Percentiles rank a stretch among this genome's conserved stretches.
Conservation (phyloP, 2,888 invertebrate species). For the Spilosoma lubricipeda region DNA sequence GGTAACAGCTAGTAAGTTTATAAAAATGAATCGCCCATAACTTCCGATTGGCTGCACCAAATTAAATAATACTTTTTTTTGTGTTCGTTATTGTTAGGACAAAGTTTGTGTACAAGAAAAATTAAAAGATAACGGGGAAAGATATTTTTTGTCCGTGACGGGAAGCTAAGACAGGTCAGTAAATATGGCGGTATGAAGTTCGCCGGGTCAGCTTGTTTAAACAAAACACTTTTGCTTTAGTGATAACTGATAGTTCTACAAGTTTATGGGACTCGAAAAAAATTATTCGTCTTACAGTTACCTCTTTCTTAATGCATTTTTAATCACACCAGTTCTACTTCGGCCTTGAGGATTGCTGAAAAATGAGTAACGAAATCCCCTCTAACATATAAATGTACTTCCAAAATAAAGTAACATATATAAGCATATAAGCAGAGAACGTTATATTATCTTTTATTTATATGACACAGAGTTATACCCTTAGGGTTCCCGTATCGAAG, state of each 20-base stretch:
- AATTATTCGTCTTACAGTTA: background rate
- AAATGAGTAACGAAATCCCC: background rate
- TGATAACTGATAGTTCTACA: background rate
- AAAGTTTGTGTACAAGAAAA: too few species aligned
- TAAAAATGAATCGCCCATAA: too few species aligned
- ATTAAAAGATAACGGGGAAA: too few species aligned
- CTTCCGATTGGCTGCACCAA: too few species aligned
- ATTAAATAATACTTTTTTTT: too few species aligned
- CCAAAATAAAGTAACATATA: background rate
- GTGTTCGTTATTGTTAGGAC: too few species aligned
- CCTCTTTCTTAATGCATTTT: background rate
- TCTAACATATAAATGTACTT: background rate
- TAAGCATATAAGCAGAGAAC: background rate
- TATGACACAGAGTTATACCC: background rate
- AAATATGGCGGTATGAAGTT: too few species aligned
- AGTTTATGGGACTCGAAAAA: background rate
- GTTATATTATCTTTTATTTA: conserved; percentile 4
- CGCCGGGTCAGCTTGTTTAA: too few species aligned
- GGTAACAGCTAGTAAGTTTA: too few species aligned
- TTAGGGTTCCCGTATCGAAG: conserved; percentile 14
- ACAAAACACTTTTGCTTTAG: too few species aligned
- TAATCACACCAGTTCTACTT: background rate
- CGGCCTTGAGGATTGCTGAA: background rate
- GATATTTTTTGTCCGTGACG: too few species aligned
- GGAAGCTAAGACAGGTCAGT: too few species aligned